Base-by-base conservation (phyloP, 2,113 vertebrate species). In the Colossoma macropomum region DNA sequence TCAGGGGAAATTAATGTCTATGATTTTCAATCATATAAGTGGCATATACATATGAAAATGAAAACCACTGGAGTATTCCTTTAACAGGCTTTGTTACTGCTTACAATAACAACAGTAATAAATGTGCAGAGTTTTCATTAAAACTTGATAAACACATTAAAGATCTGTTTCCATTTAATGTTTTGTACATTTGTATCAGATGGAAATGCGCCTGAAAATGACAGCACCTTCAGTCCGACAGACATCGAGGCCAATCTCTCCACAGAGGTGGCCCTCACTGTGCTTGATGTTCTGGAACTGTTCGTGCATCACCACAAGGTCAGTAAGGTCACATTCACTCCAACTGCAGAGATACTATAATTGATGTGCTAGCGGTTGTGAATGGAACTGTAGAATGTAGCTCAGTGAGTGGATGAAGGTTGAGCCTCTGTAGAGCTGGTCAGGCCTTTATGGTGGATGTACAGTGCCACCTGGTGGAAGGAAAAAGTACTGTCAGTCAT, bases 251-350 rank as follows among this genome's bases (percentile, higher is more conserved):
- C 97, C 21, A 99, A 97, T 76, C 91, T 96, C 80, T 96, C 98
- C 38, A 98, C 97, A 0, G 97, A 99, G 82, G 98, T 99, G 74
- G 90, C 96, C 27, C 95, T 98, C 62, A 98, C 95, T 4, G 96
- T 99, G 83, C 93, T 99, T 62, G 97, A 99, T 86, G 92, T 98
- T 0, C 85, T 99, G 1, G 95, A 96, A 84, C 97, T 99, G 88
- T 99, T 98, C 89, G 96, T 96, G 75, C 93, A 97, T 68, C 94
- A 96, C 85, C 96, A 99, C 89, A 97, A 98, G 96, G 98, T 98
- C 82, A 83, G 68, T 81, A 68, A 45, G 45, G 5, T 17, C 63
- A 69, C 21, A 7, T 5, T 27, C 56, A 59, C 25, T 15, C 50
- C 50, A 3, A 16, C 50, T 27, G 32, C 66, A 17, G 25, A 10